These are phyloP conservation scores for Eilema caniola DNA, from an alignment of 2,888 invertebrate species.

Conservation along the genomic window DNA sequence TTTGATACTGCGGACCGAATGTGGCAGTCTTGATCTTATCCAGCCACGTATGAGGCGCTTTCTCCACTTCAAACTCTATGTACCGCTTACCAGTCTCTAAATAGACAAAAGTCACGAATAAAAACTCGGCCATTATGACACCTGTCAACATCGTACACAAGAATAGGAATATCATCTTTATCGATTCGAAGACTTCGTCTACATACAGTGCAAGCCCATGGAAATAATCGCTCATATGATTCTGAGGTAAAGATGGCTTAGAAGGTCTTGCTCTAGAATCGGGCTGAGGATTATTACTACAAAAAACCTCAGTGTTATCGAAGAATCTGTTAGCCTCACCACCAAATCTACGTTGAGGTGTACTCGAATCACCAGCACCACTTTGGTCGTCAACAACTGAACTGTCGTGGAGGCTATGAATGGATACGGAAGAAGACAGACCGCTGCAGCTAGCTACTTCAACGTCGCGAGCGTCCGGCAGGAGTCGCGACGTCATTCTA, in stretches of 20 bases:
- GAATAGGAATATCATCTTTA: conserved; percentile 65
- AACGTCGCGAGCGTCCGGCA: conserved; percentile 51
- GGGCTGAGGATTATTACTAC: conserved; percentile 23
- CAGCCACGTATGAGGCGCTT: conserved; percentile 58
- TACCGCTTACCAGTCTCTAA: conserved; percentile 63
- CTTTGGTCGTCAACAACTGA: conserved; percentile 45
- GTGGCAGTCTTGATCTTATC: conserved; percentile 60
- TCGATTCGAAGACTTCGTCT: conserved; percentile 13
- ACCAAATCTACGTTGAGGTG: conserved; percentile 31
- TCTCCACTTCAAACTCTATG: conserved; percentile 64
- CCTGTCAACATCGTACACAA: conserved; percentile 60
- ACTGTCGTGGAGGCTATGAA: conserved; percentile 67
- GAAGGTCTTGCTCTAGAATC: conserved; percentile 34
- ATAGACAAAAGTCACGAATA: conserved; percentile 62
- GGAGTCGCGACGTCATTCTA: conserved; percentile 63
- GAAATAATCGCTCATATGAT: not conserved
- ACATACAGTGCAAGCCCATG: not conserved
- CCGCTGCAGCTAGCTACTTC: conserved; percentile 23
- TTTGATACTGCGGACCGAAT: conserved; percentile 64
- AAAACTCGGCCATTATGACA: conserved; percentile 57
- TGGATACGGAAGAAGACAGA: conserved; percentile 65
- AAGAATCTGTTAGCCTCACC: conserved; percentile 11
- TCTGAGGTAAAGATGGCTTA: conserved; percentile 17
- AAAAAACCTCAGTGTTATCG: conserved; percentile 14
- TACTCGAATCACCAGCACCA: conserved; percentile 31